These are phyloP conservation scores for Pemphredon lugubris DNA, from an alignment of 2,888 invertebrate genomes.

Conservation along the genomic window DNA sequence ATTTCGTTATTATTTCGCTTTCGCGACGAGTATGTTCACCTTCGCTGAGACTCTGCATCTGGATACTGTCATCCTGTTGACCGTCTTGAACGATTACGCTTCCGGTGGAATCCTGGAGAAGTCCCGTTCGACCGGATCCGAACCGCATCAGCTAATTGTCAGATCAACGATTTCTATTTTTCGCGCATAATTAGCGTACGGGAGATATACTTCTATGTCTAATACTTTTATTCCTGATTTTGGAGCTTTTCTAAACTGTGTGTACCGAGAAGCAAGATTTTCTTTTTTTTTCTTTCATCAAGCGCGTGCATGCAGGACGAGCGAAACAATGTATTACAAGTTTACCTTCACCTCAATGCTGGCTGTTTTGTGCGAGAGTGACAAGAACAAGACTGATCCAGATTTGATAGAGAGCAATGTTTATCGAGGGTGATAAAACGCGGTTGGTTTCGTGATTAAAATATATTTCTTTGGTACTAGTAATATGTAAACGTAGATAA, in stretches of 20 bases:
- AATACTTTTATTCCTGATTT: too few species aligned
- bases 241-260: too few species aligned
- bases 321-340: slow-evolving; percentile 16
- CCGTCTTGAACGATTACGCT: slow-evolving; percentile 82
- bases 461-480: too few species aligned
- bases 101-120: slow-evolving; percentile 85
- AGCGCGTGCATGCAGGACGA: slow-evolving; percentile 41
- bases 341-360: slow-evolving; percentile 62
- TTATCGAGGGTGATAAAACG: too few species aligned
- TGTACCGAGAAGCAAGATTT: neutral
- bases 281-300: neutral
- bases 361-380: slow-evolving; percentile 11
- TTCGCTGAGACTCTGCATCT: slow-evolving; percentile 82
- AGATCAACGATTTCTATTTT: slow-evolving; percentile 9
- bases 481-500: too few species aligned
- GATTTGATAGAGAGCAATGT: neutral
- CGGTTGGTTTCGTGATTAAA: too few species aligned
- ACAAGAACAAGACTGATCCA: neutral
- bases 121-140: slow-evolving; percentile 81
- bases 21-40: slow-evolving; percentile 63
- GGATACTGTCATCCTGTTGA: slow-evolving; percentile 81
- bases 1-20: neutral
- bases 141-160: slow-evolving; percentile 84
- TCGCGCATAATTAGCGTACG: neutral
- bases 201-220: neutral